Evolutionary conservation across 2,113 vertebrate species (phyloP).

Genomic region (Pteruthius melanotis): DNA sequence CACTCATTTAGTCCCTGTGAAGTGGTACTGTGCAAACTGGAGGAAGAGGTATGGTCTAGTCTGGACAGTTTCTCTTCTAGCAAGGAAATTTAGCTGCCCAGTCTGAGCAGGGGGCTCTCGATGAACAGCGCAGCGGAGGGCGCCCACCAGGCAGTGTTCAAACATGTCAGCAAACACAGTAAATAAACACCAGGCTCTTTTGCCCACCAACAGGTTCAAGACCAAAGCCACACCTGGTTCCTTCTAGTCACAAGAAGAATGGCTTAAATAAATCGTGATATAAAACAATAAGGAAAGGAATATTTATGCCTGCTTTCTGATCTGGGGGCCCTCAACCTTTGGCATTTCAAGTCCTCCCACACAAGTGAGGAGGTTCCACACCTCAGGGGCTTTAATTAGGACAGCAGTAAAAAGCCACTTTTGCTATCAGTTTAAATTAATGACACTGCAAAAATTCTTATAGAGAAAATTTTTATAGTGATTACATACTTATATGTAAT

Average conservation of each 20-base stretch:
- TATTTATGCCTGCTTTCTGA: neutral
- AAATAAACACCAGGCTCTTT: neutral
- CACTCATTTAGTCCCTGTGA: neutral
- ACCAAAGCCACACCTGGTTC: neutral
- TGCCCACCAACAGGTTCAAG: neutral
- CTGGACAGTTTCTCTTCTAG: neutral
- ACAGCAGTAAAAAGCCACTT: neutral
- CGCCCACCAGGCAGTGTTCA: neutral
- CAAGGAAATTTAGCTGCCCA: neutral
- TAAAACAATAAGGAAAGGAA: neutral
- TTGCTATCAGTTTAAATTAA: neutral
- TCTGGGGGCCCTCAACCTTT: neutral
- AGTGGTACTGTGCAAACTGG: neutral
- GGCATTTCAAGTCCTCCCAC: neutral
- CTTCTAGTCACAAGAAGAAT: neutral
- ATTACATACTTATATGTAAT: neutral
- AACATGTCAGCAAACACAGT: rapidly evolving
- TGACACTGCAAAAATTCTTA: neutral
- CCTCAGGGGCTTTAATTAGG: neutral
- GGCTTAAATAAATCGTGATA: neutral
- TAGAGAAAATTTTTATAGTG: neutral
- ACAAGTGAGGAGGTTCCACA: neutral
- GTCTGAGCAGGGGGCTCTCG: rapidly evolving
- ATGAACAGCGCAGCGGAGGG: rapidly evolving
- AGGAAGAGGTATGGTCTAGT: neutral